A percentile compares a stretch with the other conserved stretches of the same genome.
Evolutionary conservation across 2,797 vertebrate genomes (phyloP).

Genomic region (Phaenicophaeus curvirostris): DNA sequence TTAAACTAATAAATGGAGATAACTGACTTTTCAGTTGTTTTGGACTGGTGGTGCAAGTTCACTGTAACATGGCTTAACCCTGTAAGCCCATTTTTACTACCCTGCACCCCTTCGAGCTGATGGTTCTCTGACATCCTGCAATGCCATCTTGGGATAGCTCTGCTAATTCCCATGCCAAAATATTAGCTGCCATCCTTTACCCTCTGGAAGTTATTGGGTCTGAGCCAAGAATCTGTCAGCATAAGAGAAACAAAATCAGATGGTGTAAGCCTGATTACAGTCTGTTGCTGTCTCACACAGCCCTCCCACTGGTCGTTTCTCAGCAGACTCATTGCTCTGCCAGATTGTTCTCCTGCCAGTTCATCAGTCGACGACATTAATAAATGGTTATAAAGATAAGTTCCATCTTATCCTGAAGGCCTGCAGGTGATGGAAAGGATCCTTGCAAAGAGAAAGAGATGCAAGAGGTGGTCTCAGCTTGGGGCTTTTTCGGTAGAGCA

Average conservation of each 20-base stretch:
- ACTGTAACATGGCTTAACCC: constrained; percentile 21
- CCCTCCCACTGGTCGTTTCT: constrained; percentile 43
- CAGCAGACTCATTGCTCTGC: neutral
- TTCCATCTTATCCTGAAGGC: constrained; percentile 9
- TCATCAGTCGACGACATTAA: constrained; percentile 43
- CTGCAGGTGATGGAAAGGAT: constrained; percentile 34
- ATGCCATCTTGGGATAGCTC: neutral
- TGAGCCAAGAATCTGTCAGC: constrained; percentile 61
- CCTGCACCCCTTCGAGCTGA: neutral
- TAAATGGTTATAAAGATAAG: constrained; percentile 59
- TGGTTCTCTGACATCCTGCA: constrained; percentile 8
- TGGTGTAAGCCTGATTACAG: constrained; percentile 43
- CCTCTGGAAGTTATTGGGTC: neutral
- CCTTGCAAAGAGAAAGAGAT: neutral
- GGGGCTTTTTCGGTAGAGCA: neutral
- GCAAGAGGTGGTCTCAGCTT: neutral
- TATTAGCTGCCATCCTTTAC: constrained; percentile 50
- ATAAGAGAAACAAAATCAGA: constrained; percentile 35
- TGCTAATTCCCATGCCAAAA: constrained; percentile 54
- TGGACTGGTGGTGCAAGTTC: neutral
- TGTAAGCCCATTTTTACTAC: constrained; percentile 48
- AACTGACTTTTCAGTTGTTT: constrained; percentile 44
- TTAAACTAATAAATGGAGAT: constrained; percentile 60
- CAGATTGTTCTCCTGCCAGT: constrained; percentile 36
- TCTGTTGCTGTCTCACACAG: constrained; percentile 38